Percentiles rank a stretch among this genome's conserved stretches.
Conservation (phyloP, 2,888 invertebrate species). For the Rhagium mordax region DNA sequence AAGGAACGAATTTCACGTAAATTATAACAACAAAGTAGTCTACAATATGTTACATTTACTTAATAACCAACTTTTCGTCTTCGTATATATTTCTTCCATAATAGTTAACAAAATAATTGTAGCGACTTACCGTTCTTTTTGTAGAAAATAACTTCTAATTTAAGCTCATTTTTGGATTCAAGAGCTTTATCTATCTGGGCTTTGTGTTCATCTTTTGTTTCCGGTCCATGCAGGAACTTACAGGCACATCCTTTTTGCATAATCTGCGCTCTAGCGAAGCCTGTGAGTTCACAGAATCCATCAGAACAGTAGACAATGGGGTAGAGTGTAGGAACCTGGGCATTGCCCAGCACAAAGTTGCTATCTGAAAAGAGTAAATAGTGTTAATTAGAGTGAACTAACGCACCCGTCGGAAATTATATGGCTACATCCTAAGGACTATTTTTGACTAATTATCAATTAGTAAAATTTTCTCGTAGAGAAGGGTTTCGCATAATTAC, state of each 20-base stretch:
- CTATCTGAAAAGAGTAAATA: constrained; percentile 80
- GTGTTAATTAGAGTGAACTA: constrained; percentile 20
- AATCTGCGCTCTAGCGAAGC: constrained; percentile 93
- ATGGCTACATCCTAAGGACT: neutral
- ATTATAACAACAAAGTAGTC: too few species aligned
- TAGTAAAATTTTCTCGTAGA: neutral
- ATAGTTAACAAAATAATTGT: neutral
- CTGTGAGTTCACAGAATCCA: constrained; percentile 96
- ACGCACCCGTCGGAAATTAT: neutral
- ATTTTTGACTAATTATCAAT: neutral
- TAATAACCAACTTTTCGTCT: too few species aligned
- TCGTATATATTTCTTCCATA: too few species aligned
- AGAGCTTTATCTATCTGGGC: constrained; percentile 91
- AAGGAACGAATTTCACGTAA: neutral
- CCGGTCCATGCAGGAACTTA: constrained; percentile 93
- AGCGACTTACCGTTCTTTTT: constrained; percentile 89
- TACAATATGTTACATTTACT: too few species aligned
- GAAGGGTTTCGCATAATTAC: neutral
- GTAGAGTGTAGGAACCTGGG: constrained; percentile 89
- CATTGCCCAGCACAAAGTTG: constrained; percentile 96
- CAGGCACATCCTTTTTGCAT: constrained; percentile 98
- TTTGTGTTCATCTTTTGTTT: constrained; percentile 91
- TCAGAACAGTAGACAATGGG: constrained; percentile 98
- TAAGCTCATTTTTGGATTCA: constrained; percentile 92
- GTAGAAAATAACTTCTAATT: constrained; percentile 95